Evolutionary conservation across 2,888 invertebrate genomes (phyloP).

Genomic region (Lathronympha strigana): DNA sequence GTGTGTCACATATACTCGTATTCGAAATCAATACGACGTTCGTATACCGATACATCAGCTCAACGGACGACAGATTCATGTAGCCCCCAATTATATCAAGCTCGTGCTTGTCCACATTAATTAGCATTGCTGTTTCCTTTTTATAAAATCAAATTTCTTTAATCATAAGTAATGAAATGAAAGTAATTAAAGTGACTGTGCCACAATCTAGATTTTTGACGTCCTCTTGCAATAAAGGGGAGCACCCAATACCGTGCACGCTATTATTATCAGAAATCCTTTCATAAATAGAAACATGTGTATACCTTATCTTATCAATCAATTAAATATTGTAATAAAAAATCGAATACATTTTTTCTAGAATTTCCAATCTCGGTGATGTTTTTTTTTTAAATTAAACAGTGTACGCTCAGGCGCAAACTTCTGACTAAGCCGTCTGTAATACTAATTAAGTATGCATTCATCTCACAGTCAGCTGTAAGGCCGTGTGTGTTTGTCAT

Average conservation of each 20-base stretch:
- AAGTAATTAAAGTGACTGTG: too few relatives aligned
- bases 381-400: not conserved
- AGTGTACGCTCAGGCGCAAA: not conserved
- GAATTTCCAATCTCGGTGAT: conserved; percentile 3
- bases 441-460: conserved; percentile 23
- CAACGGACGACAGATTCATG: not conserved
- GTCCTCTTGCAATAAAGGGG: too few relatives aligned
- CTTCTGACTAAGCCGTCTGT: conserved; percentile 9
- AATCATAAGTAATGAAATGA: too few relatives aligned
- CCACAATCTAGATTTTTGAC: too few relatives aligned
- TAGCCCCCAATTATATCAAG: not conserved
- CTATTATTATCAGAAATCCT: not conserved
- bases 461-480: conserved; percentile 15
- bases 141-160: not conserved
- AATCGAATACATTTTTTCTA: not conserved
- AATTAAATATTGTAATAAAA: conserved; percentile 22
- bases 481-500: conserved; percentile 18
- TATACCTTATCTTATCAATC: conserved; percentile 5
- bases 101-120: conserved; percentile 1
- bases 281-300: not conserved
- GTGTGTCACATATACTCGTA: too few relatives aligned
- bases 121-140: not conserved
- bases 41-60: conserved; percentile 4
- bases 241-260: too few relatives aligned
- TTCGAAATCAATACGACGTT: not conserved